Evolutionary conservation across 1,140 invertebrate species (phyloP).

Genomic region (Caerostris darwini): DNA sequence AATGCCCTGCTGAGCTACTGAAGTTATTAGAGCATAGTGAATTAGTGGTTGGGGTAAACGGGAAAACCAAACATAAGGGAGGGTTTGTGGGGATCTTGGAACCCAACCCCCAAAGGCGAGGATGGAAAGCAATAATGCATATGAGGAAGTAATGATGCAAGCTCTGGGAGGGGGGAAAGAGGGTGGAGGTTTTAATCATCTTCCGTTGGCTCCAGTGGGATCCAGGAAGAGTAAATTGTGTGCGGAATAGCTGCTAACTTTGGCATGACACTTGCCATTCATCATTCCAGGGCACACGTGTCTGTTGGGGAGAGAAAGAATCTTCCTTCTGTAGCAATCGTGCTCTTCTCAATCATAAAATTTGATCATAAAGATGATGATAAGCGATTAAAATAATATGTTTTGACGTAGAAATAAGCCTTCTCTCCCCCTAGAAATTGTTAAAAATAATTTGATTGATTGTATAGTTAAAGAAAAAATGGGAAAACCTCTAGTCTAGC

Average conservation of each 20-base stretch:
- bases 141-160: constrained; percentile 77
- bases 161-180: background rate
- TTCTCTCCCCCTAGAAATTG: background rate
- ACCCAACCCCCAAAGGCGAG: constrained; percentile 44
- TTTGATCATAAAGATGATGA: background rate
- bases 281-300: constrained; percentile 33
- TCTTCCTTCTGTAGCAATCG: constrained; percentile 25
- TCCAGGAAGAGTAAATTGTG: constrained; percentile 59
- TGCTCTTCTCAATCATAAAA: background rate
- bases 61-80: background rate
- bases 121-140: constrained; percentile 73
- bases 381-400: too few relatives aligned
- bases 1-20: background rate
- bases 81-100: constrained; percentile 15
- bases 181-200: constrained; percentile 73
- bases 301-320: background rate
- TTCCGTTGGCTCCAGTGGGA: constrained; percentile 34
- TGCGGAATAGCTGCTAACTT: constrained; percentile 70
- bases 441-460: background rate
- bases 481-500: too few relatives aligned
- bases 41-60: constrained; percentile 62
- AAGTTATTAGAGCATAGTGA: constrained; percentile 47
- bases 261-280: constrained; percentile 67
- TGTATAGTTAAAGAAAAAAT: too few relatives aligned
- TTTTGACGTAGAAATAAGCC: too few relatives aligned